phyloP scores from a whole-genome alignment of 2,113 vertebrate species.

The Pterocles burchelli region DNA sequence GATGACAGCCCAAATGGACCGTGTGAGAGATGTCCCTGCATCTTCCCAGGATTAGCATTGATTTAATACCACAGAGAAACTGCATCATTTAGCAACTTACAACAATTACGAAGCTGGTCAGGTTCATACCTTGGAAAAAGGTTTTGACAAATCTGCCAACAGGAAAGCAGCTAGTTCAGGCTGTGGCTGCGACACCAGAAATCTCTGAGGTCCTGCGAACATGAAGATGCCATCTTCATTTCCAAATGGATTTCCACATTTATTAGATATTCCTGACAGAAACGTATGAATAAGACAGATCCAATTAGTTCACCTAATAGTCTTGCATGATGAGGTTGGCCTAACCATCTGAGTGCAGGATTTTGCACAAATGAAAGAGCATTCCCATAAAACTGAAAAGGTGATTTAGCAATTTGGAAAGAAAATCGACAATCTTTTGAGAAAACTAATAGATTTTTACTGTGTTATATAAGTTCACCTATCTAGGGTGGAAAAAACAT shows the following conservation, averaged over 20 bases:
- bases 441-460: conserved; percentile 61
- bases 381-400: conserved; percentile 54
- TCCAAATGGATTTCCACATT: conserved; percentile 44
- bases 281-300: background rate
- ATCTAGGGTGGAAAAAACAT: conserved; percentile 3
- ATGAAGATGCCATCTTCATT: background rate
- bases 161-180: background rate
- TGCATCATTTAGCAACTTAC: background rate
- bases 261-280: conserved; percentile 40
- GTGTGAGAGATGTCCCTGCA: background rate
- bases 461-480: conserved; percentile 10
- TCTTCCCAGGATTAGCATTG: background rate
- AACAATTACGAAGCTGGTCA: background rate
- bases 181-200: background rate
- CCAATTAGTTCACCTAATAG: conserved; percentile 57
- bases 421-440: conserved; percentile 45
- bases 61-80: background rate
- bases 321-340: conserved; percentile 33
- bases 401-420: conserved; percentile 57
- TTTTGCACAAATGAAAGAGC: conserved; percentile 59
- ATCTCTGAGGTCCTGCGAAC: background rate
- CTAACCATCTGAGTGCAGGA: conserved; percentile 15
- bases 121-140: conserved; percentile 8
- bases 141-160: background rate
- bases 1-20: background rate